Conservation (phyloP, 2,888 invertebrate species). For the Microchrysa polita region DNA sequence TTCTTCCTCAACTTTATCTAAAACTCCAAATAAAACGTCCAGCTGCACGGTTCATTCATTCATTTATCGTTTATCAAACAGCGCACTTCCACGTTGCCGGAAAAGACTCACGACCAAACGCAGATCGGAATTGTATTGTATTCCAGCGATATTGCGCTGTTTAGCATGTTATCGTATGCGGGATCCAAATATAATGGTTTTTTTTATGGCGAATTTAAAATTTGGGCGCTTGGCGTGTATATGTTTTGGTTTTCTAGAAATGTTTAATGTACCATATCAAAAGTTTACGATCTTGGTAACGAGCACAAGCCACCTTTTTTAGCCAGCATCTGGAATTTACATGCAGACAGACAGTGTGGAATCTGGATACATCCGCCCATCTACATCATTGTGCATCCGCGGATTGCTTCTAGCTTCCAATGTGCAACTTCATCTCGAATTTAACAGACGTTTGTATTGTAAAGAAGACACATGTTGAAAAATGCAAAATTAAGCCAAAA, state of each 20-base stretch:
- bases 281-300: neutral
- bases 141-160: neutral
- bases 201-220: too few species aligned
- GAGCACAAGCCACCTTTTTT: neutral
- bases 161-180: neutral
- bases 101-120: neutral
- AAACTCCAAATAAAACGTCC: neutral
- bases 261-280: too few species aligned
- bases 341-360: too few species aligned
- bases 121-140: too few species aligned
- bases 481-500: neutral
- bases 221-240: too few species aligned
- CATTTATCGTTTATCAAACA: neutral
- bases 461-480: neutral
- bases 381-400: neutral
- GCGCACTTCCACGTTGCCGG: conserved; percentile 15
- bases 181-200: too few species aligned
- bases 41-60: too few species aligned
- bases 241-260: too few species aligned
- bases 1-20: conserved; percentile 31
- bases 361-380: neutral
- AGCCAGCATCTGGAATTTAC: too few species aligned
- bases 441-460: neutral
- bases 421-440: neutral
- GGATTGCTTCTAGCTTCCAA: neutral